Evolutionary conservation across 2,888 invertebrate species (phyloP).

Genomic region (Leptodirus hochenwartii): DNA sequence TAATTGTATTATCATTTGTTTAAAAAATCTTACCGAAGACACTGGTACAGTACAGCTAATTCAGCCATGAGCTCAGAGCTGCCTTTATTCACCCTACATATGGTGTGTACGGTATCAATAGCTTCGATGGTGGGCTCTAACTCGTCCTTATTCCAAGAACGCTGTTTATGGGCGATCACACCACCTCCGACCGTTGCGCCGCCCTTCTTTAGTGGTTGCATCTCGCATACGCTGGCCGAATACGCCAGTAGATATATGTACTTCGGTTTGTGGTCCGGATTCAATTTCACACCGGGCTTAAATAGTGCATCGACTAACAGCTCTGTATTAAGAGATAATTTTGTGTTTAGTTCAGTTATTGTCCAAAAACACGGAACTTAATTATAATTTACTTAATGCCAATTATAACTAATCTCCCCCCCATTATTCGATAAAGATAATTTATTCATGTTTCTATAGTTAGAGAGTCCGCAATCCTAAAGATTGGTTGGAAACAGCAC

Average conservation of each 20-base stretch:
- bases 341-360: conserved; percentile 5
- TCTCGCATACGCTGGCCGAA: conserved; percentile 85
- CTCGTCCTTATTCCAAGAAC: conserved; percentile 68
- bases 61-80: conserved; percentile 89
- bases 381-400: neutral
- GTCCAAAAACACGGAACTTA: conserved; percentile 3
- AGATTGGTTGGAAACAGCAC: too few species aligned
- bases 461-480: too few species aligned
- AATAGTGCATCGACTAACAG: conserved; percentile 85
- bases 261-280: conserved; percentile 93
- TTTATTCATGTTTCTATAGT: too few species aligned
- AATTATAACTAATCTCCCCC: too few species aligned
- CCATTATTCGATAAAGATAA: too few species aligned
- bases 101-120: conserved; percentile 82
- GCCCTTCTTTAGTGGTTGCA: conserved; percentile 51
- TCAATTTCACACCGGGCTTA: conserved; percentile 82
- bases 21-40: conserved; percentile 45
- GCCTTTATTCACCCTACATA: conserved; percentile 80
- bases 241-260: conserved; percentile 90
- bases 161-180: too few species aligned
- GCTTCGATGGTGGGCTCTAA: conserved; percentile 79
- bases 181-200: too few species aligned
- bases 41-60: conserved; percentile 74
- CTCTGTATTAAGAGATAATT: conserved; percentile 34
- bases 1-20: too few species aligned